A percentile compares a stretch with the other conserved stretches of the same genome.
Evolutionary conservation across 2,113 vertebrate species (phyloP).

Genomic region (Hemiprocne comata): DNA sequence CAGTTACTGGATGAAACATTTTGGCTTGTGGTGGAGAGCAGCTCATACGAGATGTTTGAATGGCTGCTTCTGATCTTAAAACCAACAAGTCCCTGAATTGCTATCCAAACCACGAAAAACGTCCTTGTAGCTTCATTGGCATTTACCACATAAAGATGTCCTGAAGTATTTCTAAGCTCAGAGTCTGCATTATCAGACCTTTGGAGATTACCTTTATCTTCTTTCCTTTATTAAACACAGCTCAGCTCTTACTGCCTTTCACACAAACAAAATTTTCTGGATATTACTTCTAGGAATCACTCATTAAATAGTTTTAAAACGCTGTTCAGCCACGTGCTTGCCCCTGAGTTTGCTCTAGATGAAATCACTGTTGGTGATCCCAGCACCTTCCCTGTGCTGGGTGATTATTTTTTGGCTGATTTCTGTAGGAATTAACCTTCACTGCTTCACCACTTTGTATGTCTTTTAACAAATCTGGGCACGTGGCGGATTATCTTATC

Average conservation of each 20-base stretch:
- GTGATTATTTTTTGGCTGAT: background rate
- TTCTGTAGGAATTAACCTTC: background rate
- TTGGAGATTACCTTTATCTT: slow-evolving; percentile 23
- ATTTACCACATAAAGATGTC: background rate
- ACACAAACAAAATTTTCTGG: background rate
- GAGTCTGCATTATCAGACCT: background rate
- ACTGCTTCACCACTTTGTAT: background rate
- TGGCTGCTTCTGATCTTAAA: background rate
- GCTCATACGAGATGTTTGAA: background rate
- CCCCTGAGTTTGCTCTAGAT: background rate
- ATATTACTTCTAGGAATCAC: background rate
- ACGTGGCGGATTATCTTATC: background rate
- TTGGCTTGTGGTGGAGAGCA: background rate
- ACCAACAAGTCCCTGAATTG: background rate
- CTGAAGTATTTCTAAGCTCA: background rate
- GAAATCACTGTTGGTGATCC: background rate
- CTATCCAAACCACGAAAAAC: background rate
- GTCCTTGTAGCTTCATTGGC: background rate
- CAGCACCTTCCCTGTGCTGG: background rate
- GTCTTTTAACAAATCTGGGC: background rate
- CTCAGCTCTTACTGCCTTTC: background rate
- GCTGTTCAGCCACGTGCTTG: background rate
- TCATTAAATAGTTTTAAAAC: background rate
- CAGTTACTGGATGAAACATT: background rate
- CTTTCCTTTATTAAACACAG: background rate